phyloP scores from a whole-genome alignment of 2,113 vertebrate species.

The Lepus europaeus region DNA sequence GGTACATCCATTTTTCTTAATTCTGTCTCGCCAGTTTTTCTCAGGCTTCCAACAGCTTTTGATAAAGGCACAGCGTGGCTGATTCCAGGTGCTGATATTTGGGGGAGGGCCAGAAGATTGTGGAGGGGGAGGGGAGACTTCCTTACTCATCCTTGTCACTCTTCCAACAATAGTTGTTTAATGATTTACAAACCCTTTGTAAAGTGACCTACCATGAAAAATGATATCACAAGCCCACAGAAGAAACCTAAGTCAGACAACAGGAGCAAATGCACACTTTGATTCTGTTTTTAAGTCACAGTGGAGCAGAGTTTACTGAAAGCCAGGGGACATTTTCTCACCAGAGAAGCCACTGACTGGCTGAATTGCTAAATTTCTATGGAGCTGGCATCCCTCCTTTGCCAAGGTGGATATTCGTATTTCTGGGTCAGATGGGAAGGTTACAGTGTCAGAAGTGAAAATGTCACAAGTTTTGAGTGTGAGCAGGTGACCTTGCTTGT shows the following conservation, averaged over 20 bases:
- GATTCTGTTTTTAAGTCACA: not conserved
- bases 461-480: not conserved
- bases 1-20: constrained; percentile 66
- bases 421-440: not conserved
- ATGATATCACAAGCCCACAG: not conserved
- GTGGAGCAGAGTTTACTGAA: not conserved
- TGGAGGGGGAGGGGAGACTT: not conserved
- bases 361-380: not conserved
- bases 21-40: constrained; percentile 47
- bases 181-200: constrained; percentile 6
- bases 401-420: not conserved
- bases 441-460: not conserved
- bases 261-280: not conserved
- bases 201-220: constrained; percentile 14
- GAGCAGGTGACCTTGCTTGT: not conserved
- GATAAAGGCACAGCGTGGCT: constrained; percentile 45
- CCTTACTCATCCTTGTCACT: not conserved
- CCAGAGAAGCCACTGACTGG: not conserved
- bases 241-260: constrained; percentile 31
- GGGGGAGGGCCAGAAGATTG: not conserved
- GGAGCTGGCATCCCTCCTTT: constrained; percentile 19
- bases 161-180: constrained; percentile 29
- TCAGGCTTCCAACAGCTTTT: constrained; percentile 55
- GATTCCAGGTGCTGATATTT: not conserved
- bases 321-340: not conserved